These are phyloP conservation scores for Leptatherina wallacei DNA, from an alignment of 2,797 vertebrate species.

Conservation along the genomic window DNA sequence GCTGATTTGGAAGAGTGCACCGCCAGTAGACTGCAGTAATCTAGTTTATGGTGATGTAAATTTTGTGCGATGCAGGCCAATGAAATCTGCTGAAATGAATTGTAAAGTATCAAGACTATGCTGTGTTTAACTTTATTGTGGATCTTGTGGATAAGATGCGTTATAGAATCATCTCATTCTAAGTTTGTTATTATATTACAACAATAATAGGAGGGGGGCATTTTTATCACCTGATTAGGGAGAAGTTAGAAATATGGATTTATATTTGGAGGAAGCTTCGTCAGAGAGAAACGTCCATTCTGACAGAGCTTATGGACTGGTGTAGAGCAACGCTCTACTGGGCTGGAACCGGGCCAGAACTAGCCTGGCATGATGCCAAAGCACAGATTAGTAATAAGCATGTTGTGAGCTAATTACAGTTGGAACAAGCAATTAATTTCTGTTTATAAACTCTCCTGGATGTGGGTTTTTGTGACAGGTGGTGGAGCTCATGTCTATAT, in stretches of 20 bases:
- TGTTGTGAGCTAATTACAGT: conserved; percentile 84
- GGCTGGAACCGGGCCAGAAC: conserved; percentile 80
- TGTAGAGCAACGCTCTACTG: conserved; percentile 56
- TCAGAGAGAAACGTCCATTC: conserved; percentile 41
- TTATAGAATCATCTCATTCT: not conserved
- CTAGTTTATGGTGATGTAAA: conserved; percentile 39
- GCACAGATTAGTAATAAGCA: conserved; percentile 85
- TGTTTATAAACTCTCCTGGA: conserved; percentile 82
- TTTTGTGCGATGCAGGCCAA: conserved; percentile 10
- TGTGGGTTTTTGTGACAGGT: conserved; percentile 74
- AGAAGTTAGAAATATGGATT: conserved; percentile 28
- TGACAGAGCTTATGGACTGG: conserved; percentile 73
- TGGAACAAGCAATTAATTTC: conserved; percentile 83
- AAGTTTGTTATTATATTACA: not conserved
- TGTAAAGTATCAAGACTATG: conserved; percentile 2
- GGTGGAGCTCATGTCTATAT: conserved; percentile 69
- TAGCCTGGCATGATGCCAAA: conserved; percentile 77
- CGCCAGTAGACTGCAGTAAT: conserved; percentile 39
- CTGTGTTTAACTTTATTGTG: conserved; percentile 2
- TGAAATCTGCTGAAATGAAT: conserved; percentile 14
- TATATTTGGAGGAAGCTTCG: conserved; percentile 24
- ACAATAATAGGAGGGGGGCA: not conserved
- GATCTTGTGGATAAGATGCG: conserved; percentile 4
- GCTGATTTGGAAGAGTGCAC: conserved; percentile 47
- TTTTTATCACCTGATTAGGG: not conserved